Base-by-base conservation (phyloP, 2,797 vertebrate genomes). In the Anguilla obscura region DNA sequence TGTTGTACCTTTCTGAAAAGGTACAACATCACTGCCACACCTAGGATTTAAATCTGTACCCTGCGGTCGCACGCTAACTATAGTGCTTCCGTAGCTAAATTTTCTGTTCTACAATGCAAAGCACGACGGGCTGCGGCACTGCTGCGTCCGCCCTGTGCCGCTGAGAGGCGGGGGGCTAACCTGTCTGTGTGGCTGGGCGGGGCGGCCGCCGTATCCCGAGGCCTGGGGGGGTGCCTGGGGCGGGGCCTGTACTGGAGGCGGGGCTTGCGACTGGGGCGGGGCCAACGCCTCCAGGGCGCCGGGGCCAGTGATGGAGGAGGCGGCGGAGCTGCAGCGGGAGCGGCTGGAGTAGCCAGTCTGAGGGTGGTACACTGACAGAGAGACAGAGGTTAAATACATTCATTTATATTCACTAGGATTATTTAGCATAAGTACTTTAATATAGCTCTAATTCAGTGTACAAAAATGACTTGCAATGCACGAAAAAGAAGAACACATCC, bases 281-380 rank as follows among this genome's bases (percentile, higher is more conserved):
- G 94, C 94, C 63, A 91, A 92, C 0, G 92, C 94, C 91, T 91
- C 95, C 74, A 33, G 92, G 85, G 92, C 87, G 33, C 92, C 86
- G 0, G 96, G 94, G 88, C 92, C 92, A 84, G 94, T 92, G 84
- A 96, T 89, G 5, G 97, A 95, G 4, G 97, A 95, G 0, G 96
- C 92, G 33, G 94, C 92, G 7, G 97, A 97, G 94, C 96, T 96
- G 89, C 97, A 98, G 0, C 96, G 97, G 8, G 96, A 97, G 0
- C 98, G 96, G 87, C 94, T 95, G 12, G 98, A 99, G 91, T 98
- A 99, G 88, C 96, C 97, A 33, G 98, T 99, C 91, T 97, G 97
- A 36, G 98, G 98, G 88, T 98, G 98, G 90, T 98, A 98, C 89
- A 99, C 98, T 99, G 93, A 82, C 1, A 58, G 60, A 86, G 33